Evolutionary conservation across 1,140 invertebrate species (phyloP), one percentile per base, ranked within the genome.

Genomic region (Lepidurus couesii): DNA sequence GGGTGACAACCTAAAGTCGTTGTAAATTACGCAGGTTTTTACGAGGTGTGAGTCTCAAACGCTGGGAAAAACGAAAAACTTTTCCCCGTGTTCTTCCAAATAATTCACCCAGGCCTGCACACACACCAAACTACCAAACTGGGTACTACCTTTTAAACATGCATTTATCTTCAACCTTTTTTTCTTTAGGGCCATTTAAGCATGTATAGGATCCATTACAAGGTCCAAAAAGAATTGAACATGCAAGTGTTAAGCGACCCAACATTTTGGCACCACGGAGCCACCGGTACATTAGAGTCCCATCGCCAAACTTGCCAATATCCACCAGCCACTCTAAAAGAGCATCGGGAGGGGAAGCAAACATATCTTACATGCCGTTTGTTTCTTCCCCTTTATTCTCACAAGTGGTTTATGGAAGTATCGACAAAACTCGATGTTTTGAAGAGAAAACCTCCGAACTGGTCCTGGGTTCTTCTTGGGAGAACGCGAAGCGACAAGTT

Each of bases 11-110:
- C 53, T 65, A 65, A 65, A 65, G 53, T 65, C 53, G 16, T 65
- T 65, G 53, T 65, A 65, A 65, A 65, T 65, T 65, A 65, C 53
- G 53, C 53, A 65, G 53, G 53, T 65, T 65, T 65, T 65, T 65
- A 65, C 53, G 53, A 65, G 53, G 53, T 65, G 53, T 65, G 53
- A 65, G 53, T 21, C 53, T 65, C 53, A 65, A 65, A 65, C 13
- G 53, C 53, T 65, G 53, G 53, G 53, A 65, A 65, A 65, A 65
- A 21, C 9, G 16, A 13, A 7, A 21, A 34, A 34, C 34, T 34
- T 13, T 16, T 65, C 13, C 16, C 53, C 53, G 53, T 65, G 4
- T 21, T 65, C 53, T 65, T 21, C 53, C 53, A 21, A 9, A 13
- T 21, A n/a, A 7, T 7, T 13, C 53, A 7, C 16, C 53, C 53